Evolutionary conservation across 2,797 vertebrate genomes (phyloP).

Genomic region (Semotilus atromaculatus): DNA sequence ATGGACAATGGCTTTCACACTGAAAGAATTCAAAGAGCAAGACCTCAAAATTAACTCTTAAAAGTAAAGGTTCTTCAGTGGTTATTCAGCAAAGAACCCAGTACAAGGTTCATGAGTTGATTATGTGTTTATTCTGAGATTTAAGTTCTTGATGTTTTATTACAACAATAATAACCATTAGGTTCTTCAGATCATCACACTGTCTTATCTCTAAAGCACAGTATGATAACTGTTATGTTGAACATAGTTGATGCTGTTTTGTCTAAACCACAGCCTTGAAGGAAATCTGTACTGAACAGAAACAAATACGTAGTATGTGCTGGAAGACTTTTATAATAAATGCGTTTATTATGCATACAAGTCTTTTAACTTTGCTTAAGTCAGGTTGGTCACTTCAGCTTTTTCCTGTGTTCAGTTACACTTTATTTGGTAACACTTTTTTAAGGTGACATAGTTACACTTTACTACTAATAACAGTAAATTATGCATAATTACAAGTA

Average conservation of each 20-base stretch:
- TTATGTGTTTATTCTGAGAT: not conserved
- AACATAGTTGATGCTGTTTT: not conserved
- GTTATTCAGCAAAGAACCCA: not conserved
- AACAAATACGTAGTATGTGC: not conserved
- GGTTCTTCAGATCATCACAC: not conserved
- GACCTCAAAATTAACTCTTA: not conserved
- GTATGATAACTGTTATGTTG: not conserved
- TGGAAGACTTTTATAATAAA: not conserved
- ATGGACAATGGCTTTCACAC: conserved; percentile 33
- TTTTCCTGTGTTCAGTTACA: not conserved
- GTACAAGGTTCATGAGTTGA: not conserved
- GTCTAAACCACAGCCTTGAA: not conserved
- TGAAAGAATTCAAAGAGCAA: conserved; percentile 18
- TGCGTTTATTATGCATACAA: not conserved
- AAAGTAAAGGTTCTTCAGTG: not conserved
- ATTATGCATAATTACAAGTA: too few relatives aligned
- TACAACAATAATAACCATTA: not conserved
- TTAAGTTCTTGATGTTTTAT: not conserved
- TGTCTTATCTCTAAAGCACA: not conserved
- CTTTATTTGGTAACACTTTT: too few relatives aligned
- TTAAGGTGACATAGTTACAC: too few relatives aligned
- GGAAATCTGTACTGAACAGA: not conserved
- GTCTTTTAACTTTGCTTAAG: not conserved
- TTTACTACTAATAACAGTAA: too few relatives aligned
- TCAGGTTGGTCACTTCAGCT: not conserved